phyloP scores from a whole-genome alignment of 2,113 vertebrate species.

The Nycticryphes semicollaris region DNA sequence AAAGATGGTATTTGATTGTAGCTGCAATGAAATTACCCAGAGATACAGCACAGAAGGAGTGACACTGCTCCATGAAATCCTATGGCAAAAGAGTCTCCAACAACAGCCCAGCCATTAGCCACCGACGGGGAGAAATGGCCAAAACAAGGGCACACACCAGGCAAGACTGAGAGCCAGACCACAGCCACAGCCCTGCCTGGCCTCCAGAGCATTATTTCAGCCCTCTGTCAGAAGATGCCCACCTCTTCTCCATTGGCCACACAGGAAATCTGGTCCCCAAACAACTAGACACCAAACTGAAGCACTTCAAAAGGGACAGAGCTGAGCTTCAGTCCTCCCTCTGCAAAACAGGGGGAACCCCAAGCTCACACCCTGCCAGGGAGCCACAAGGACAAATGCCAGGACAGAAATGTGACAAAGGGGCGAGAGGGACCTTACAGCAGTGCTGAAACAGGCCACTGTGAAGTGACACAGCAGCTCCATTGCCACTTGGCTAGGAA shows the following conservation, averaged over 20 bases:
- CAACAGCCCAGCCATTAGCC: background rate
- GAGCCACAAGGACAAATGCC: background rate
- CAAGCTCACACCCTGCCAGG: fast-evolving
- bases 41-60: background rate
- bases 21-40: constrained; percentile 24
- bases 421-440: background rate
- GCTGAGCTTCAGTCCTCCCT: background rate
- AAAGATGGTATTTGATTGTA: constrained; percentile 47
- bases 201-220: background rate
- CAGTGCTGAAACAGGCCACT: background rate
- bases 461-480: background rate
- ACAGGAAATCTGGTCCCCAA: background rate
- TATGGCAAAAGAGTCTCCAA: background rate
- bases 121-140: background rate
- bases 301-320: background rate
- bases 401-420: background rate
- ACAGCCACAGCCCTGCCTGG: background rate
- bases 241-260: background rate
- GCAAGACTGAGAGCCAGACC: background rate
- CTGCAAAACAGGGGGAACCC: background rate
- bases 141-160: background rate
- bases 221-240: background rate
- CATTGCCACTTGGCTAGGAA: background rate
- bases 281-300: background rate
- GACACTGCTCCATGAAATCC: background rate